These are phyloP conservation scores for Phoxinus phoxinus DNA, from an alignment of 2,113 vertebrate genomes.

Conservation along the genomic window DNA sequence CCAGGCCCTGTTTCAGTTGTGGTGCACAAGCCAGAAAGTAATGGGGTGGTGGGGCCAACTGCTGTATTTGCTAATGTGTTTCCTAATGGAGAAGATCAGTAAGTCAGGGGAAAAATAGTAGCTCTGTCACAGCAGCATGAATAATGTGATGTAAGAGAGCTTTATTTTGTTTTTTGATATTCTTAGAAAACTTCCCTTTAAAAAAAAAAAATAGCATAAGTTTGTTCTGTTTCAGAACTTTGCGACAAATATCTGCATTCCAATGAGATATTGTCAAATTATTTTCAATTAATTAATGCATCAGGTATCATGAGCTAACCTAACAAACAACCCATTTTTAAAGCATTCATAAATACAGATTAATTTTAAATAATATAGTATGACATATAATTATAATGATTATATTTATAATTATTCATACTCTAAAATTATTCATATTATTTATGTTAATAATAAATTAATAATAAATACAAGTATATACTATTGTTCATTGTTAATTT, in stretches of 20 bases:
- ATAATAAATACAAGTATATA: not conserved
- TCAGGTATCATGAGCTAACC: not conserved
- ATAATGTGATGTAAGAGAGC: not conserved
- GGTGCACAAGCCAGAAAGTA: constrained; percentile 22
- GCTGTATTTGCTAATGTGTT: constrained; percentile 34
- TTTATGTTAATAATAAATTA: not conserved
- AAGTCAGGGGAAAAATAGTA: not conserved
- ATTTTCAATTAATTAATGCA: not conserved
- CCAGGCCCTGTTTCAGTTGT: constrained; percentile 61
- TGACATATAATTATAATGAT: too few species aligned
- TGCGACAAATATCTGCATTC: not conserved
- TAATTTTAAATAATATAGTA: not conserved
- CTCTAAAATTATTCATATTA: not conserved
- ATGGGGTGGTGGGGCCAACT: constrained; percentile 16
- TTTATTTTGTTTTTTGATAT: not conserved
- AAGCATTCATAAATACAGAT: not conserved
- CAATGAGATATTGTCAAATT: not conserved
- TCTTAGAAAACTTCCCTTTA: not conserved
- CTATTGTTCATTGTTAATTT: not conserved
- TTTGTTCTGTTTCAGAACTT: not conserved
- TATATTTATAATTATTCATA: too few species aligned
- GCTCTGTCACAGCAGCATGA: not conserved
- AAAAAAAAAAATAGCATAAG: not conserved
- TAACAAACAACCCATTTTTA: not conserved
- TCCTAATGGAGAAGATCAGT: constrained; percentile 21